Percentiles rank a stretch among this genome's conserved stretches.
Conservation (phyloP, 2,113 vertebrate species). For the Tympanuchus pallidicinctus region DNA sequence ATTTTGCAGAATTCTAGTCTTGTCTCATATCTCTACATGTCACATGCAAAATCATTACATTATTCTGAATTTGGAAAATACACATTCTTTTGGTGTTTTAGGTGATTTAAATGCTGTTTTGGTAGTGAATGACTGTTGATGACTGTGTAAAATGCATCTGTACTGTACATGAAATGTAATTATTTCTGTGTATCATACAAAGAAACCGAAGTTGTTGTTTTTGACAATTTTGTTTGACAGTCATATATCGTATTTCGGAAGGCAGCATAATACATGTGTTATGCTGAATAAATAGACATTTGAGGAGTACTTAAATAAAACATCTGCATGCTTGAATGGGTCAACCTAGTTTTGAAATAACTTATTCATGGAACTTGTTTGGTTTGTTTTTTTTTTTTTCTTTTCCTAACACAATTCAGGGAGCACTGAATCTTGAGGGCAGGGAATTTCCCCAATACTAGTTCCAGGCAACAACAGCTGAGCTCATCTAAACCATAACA, state of each 20-base stretch:
- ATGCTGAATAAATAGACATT: conserved; percentile 84
- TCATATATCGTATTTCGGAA: conserved; percentile 81
- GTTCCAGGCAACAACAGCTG: background rate
- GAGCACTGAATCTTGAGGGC: background rate
- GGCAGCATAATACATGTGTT: conserved; percentile 80
- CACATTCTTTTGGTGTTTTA: conserved; percentile 80
- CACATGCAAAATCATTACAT: conserved; percentile 63
- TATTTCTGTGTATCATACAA: conserved; percentile 88
- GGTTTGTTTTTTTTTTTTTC: background rate
- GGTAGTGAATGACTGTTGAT: conserved; percentile 83
- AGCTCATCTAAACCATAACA: background rate
- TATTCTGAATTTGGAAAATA: conserved; percentile 74
- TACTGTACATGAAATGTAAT: conserved; percentile 90
- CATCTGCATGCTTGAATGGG: conserved; percentile 86
- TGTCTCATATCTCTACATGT: conserved; percentile 54
- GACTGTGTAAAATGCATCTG: conserved; percentile 89
- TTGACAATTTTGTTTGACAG: conserved; percentile 80
- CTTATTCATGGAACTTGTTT: conserved; percentile 22
- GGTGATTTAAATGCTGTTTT: conserved; percentile 83
- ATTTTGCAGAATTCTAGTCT: conserved; percentile 61
- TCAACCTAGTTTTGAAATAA: conserved; percentile 71
- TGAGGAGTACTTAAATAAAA: conserved; percentile 86
- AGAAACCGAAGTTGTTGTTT: conserved; percentile 83
- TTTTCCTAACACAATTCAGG: background rate
- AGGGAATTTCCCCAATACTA: background rate